These are phyloP conservation scores for Carassius carassius DNA, from an alignment of 2,113 vertebrate species.

Conservation along the genomic window DNA sequence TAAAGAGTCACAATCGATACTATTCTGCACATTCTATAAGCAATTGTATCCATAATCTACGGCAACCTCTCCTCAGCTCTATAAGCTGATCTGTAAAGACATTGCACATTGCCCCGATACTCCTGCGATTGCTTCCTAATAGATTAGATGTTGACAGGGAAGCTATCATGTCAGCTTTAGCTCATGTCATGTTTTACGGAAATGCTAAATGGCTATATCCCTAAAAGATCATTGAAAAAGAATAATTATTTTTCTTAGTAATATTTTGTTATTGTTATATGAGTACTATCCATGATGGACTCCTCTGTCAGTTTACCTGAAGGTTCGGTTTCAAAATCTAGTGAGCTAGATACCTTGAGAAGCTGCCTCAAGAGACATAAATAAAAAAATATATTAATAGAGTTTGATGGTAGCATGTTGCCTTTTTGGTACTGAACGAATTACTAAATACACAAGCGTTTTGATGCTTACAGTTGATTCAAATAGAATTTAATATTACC, in stretches of 20 bases:
- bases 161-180: neutral
- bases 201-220: neutral
- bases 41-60: slow-evolving; percentile 58
- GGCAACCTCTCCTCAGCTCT: neutral
- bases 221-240: neutral
- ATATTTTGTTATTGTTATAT: neutral
- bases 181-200: neutral
- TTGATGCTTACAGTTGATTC: neutral
- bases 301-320: neutral
- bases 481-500: neutral
- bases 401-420: neutral
- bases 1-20: slow-evolving; percentile 65
- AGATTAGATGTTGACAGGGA: neutral
- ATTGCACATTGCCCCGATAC: slow-evolving; percentile 25
- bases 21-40: slow-evolving; percentile 56
- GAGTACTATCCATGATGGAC: neutral
- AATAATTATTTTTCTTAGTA: neutral
- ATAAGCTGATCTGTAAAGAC: slow-evolving; percentile 1
- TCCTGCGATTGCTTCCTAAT: neutral
- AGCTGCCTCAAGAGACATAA: neutral
- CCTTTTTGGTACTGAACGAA: neutral
- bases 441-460: neutral
- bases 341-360: neutral
- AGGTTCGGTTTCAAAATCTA: neutral
- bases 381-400: neutral